Evolutionary conservation across 2,113 vertebrate genomes (phyloP).

Genomic region (Nansenia antarctica): DNA sequence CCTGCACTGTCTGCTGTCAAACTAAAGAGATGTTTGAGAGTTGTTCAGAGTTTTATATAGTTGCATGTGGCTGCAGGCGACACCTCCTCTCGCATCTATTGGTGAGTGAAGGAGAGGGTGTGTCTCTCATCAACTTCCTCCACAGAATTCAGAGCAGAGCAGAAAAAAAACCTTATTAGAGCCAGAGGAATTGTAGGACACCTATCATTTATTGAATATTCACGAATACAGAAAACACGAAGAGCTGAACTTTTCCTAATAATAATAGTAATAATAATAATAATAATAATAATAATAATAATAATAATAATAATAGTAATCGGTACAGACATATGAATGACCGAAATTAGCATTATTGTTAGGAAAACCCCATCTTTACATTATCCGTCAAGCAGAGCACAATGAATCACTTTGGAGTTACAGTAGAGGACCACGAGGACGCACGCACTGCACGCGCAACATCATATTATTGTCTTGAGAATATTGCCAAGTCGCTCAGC

Average conservation of each 20-base stretch:
- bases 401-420: slow-evolving; percentile 43
- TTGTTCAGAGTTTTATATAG: background rate
- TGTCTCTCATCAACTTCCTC: slow-evolving; percentile 4
- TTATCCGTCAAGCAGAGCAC: slow-evolving; percentile 34
- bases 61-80: slow-evolving; percentile 17
- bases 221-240: slow-evolving; percentile 82
- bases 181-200: slow-evolving; percentile 38
- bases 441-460: slow-evolving; percentile 1
- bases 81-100: slow-evolving; percentile 58
- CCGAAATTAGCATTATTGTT: slow-evolving; percentile 33
- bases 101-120: slow-evolving; percentile 41
- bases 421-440: background rate
- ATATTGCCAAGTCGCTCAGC: slow-evolving; percentile 64
- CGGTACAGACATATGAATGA: slow-evolving; percentile 19
- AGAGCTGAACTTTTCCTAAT: slow-evolving; percentile 60
- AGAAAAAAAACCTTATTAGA: slow-evolving; percentile 11
- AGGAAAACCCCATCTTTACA: slow-evolving; percentile 12
- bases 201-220: slow-evolving; percentile 76
- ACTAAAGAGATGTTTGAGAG: background rate
- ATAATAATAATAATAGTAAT: slow-evolving; percentile 52
- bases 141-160: background rate
- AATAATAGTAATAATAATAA: slow-evolving; percentile 56
- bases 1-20: background rate
- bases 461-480: slow-evolving; percentile 45
- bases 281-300: slow-evolving; percentile 62